Base-by-base conservation (phyloP, 1,140 invertebrate genomes). In the Idris sp. region DNA sequence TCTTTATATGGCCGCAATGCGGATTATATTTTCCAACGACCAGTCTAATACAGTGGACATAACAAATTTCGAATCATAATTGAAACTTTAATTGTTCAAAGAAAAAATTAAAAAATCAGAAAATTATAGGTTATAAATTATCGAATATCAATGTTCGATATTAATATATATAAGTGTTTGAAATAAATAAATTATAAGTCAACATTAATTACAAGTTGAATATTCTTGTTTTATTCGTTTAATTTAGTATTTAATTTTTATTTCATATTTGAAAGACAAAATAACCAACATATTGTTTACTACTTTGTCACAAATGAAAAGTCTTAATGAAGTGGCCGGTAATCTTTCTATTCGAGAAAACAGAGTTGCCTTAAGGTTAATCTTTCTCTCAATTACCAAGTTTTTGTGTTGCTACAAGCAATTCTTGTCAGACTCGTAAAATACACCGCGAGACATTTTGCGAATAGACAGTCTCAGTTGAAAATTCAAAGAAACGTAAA, bases 321-420 rank as follows among this genome's bases (percentile, higher is more conserved):
- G 15, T 11, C 43, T 54, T 79, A 79, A 81, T 43, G 78, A 81
- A 61, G 38, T 35, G 51, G 48, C 40, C 18, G 46, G 36, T 72
- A 68, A 74, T 74, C 36, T 43, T 30, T 46, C 33, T 31, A 49
- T 61, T 58, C 38, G 28, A 41, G 30, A 71, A 53, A 75, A 76
- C 33, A 18, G 41, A 76, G 64, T 51, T 41, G 59, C 41, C 59
- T 68, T 72, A 69, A 71, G 38, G 40, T 64, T 76, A 78, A 79
- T 81, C 75, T 67, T 71, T 80, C 76, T 62, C 76, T 80, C 79
- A 79, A 80, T 79, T 74, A 78, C 25, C 56, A 25, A 13, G 43
- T 56, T 59, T 75, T 79, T 77, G 68, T 75, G 36, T 10, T 28
- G 30, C n/a, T 14, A 14, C 22, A 30, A n/a, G n/a, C n/a, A n/a